Base-by-base conservation (phyloP, 2,113 vertebrate species). In the Saguinus midas region DNA sequence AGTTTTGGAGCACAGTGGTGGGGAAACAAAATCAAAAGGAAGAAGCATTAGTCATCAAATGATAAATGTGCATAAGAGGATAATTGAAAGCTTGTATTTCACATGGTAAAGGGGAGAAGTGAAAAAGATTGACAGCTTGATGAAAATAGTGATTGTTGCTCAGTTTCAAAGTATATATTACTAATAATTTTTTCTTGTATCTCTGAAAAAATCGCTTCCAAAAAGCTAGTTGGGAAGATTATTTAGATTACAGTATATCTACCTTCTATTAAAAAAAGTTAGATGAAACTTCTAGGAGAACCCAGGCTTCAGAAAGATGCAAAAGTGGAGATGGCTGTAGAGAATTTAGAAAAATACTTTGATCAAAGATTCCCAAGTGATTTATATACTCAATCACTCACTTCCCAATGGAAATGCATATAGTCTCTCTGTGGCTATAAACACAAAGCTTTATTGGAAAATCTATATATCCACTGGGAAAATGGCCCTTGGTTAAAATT, bases 381-480 rank as follows among this genome's bases (percentile, higher is more conserved):
- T 58, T 90, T 86, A 40, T 87, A 35, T 72, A 25, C 37, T 85
- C 43, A 87, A 8, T 23, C 14, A 17, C 25, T 87, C 37, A 84
- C 21, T 95, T 95, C 10, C 43, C 45, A 73, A 25, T 90, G 75
- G 16, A 81, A 92, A 90, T 27, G 25, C 5, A 50, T 4, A 52
- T 78, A 87, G 52, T 37, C 58, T 72, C 13, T 61, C 55, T 17
- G 32, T 61, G 32, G 84, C 35, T 57, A 8, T 79, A 52, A 92
- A 90, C 37, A 55, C 25, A 78, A 86, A 94, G 7, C 18, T 75
- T 90, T 79, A 93, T 25, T 90, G 48, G 35, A 68, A 95, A 94
- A 90, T 8, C 32, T 52, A 1, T n/a, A 10, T 73, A 66, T 10
- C 10, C 23, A 58, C 45, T 90, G 87, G 29, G 11, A 18, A 87